Conservation (phyloP, 2,888 invertebrate genomes). For the Epinotia brunnichana region DNA sequence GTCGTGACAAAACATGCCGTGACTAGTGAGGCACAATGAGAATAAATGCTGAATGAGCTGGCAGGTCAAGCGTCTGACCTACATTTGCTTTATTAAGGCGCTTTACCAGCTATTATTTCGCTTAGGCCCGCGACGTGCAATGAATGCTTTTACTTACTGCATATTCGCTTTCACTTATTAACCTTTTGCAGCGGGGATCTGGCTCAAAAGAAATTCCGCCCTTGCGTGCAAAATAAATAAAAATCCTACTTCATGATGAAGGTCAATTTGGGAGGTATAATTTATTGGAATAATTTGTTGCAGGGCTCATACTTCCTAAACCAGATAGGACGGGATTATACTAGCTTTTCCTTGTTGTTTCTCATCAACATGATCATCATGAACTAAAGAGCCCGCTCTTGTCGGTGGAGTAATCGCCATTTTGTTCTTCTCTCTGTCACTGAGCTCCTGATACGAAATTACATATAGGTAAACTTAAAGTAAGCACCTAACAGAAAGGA, state of each 20-base stretch:
- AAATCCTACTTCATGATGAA: neutral
- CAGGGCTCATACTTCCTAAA: neutral
- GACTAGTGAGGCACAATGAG: slow-evolving; percentile 46
- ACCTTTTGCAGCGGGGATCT: slow-evolving; percentile 3
- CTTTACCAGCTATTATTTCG: slow-evolving; percentile 47
- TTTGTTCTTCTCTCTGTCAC: too few species aligned
- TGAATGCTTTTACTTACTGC: slow-evolving; percentile 55
- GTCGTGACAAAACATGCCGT: slow-evolving; percentile 38
- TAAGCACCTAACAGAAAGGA: too few species aligned
- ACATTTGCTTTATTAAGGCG: slow-evolving; percentile 48
- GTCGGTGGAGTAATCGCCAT: too few species aligned
- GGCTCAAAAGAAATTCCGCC: slow-evolving; percentile 1
- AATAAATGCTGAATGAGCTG: slow-evolving; percentile 59
- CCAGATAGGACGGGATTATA: neutral
- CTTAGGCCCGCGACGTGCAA: slow-evolving; percentile 51
- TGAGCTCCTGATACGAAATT: too few species aligned
- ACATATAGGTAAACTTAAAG: too few species aligned
- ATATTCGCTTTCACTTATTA: slow-evolving; percentile 53
- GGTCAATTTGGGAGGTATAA: neutral
- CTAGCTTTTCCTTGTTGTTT: too few species aligned
- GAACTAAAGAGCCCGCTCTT: too few species aligned
- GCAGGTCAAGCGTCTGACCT: slow-evolving; percentile 55
- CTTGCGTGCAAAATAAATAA: neutral
- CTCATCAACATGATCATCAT: too few species aligned
- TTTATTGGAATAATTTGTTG: neutral